Evolutionary conservation across 2,113 vertebrate genomes (phyloP).

Genomic region (Ahaetulla prasina): DNA sequence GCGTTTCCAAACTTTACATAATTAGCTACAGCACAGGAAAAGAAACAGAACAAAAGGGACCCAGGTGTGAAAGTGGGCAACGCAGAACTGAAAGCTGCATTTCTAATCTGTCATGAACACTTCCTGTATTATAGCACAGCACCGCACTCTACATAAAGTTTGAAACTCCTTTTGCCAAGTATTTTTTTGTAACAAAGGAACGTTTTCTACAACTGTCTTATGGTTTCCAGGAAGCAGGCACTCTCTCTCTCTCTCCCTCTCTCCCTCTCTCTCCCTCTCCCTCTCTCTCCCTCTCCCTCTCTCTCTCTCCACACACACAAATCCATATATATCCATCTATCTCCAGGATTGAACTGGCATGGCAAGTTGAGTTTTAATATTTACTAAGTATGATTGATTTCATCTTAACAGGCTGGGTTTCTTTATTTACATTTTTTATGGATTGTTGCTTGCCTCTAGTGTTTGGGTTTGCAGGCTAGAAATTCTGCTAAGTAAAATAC

Average conservation of each 20-base stretch:
- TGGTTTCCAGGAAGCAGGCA: no score
- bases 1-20: not conserved
- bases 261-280: not conserved
- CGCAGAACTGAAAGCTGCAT: not conserved
- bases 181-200: not conserved
- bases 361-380: not conserved
- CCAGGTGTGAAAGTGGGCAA: not conserved
- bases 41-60: not conserved
- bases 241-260: not conserved
- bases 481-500: constrained; percentile 2
- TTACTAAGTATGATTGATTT: constrained; percentile 10
- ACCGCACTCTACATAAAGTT: not conserved
- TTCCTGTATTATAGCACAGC: not conserved
- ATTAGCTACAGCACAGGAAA: not conserved
- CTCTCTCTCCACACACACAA: not conserved
- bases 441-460: not conserved
- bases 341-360: not conserved
- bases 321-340: not conserved
- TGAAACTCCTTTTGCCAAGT: not conserved
- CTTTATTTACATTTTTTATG: constrained; percentile 16
- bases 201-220: not conserved
- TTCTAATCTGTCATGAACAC: not conserved
- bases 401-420: not conserved
- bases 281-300: rapidly evolving
- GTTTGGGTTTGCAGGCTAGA: not conserved